Percentiles rank a stretch among this genome's conserved stretches.
These are phyloP conservation scores for Aleadryas rufinucha DNA, from an alignment of 2,113 vertebrate species.

Conservation along the genomic window DNA sequence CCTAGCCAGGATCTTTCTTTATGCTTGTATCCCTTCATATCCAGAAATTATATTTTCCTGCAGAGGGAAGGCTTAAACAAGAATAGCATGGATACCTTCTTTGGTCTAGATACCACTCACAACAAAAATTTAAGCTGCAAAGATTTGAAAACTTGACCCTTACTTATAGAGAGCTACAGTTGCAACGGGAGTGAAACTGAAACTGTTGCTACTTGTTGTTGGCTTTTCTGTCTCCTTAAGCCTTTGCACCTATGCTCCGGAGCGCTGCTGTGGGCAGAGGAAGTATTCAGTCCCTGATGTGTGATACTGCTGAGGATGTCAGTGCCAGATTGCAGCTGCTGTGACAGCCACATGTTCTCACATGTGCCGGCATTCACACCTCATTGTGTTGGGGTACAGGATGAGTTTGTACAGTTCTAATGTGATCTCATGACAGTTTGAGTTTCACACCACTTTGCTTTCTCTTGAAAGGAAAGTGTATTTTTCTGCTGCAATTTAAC, in stretches of 20 bases:
- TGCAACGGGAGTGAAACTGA: background rate
- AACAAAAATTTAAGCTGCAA: background rate
- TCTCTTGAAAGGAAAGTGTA: background rate
- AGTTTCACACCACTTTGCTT: background rate
- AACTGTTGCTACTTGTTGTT: background rate
- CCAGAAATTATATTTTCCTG: background rate
- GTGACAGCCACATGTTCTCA: background rate
- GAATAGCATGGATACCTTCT: fast-evolving
- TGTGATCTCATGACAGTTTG: background rate
- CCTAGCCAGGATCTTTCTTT: background rate
- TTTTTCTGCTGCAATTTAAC: background rate
- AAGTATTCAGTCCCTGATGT: background rate
- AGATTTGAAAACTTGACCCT: background rate
- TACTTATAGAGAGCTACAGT: background rate
- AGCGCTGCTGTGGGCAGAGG: background rate
- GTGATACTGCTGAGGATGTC: background rate
- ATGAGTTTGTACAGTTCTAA: background rate
- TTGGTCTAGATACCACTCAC: background rate
- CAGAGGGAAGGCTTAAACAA: background rate
- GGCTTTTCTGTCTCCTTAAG: background rate
- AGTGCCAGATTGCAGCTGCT: background rate
- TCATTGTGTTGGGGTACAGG: background rate
- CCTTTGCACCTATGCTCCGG: fast-evolving
- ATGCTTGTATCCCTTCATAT: background rate
- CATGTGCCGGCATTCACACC: background rate